Evolutionary conservation across 2,888 invertebrate genomes (phyloP).

Genomic region (Eutolmus rufibarbis): DNA sequence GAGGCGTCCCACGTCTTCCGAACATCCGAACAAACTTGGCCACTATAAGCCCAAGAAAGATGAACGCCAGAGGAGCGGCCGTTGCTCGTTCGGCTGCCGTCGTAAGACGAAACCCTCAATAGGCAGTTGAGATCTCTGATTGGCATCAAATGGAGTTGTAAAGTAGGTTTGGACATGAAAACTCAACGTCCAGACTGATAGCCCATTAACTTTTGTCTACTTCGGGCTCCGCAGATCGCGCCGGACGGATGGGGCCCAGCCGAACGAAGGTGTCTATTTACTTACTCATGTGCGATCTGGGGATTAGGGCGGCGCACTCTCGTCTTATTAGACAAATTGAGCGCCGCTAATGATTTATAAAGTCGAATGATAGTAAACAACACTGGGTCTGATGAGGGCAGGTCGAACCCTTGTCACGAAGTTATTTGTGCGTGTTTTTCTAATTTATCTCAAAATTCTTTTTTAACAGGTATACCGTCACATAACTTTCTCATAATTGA

Average conservation of each 20-base stretch:
- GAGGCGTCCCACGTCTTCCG: conserved; percentile 5
- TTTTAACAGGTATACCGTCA: too few species aligned
- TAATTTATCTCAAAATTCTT: too few species aligned
- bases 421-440: too few species aligned
- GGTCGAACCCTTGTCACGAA: neutral
- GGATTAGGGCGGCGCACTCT: neutral
- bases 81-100: neutral
- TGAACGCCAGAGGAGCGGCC: neutral
- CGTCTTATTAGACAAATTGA: neutral
- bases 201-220: conserved; percentile 36
- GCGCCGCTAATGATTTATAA: neutral
- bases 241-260: neutral
- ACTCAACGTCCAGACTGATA: conserved; percentile 36
- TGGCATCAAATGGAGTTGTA: conserved; percentile 40
- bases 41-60: neutral
- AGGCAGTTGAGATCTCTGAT: conserved; percentile 36
- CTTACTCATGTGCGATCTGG: neutral
- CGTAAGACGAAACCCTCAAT: conserved; percentile 29
- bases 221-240: neutral
- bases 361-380: neutral
- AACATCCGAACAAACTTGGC: neutral
- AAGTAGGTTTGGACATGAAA: conserved; percentile 34
- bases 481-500: too few species aligned
- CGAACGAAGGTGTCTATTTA: neutral
- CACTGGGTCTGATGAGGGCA: neutral